Evolutionary conservation across 2,797 vertebrate species (phyloP).

Genomic region (Odontamblyopus lacepedii): DNA sequence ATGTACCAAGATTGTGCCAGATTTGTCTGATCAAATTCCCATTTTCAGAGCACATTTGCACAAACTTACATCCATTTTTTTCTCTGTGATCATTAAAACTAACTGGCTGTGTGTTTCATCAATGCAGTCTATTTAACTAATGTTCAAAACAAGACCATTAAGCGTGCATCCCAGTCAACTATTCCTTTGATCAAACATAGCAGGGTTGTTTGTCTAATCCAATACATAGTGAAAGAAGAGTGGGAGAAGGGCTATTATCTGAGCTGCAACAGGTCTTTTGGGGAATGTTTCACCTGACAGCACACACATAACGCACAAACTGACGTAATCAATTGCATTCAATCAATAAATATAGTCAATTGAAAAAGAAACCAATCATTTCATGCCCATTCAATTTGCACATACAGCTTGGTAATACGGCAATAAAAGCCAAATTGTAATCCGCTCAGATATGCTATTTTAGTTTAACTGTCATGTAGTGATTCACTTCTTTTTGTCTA

Average conservation of each 20-base stretch:
- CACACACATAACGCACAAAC: neutral
- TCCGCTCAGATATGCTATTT: too few relatives aligned
- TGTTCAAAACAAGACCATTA: neutral
- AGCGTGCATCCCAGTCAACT: neutral
- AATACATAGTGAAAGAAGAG: conserved; percentile 19
- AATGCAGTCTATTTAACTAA: conserved; percentile 1
- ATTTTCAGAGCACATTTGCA: neutral
- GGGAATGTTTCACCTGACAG: neutral
- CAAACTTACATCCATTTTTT: neutral
- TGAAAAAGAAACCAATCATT: neutral
- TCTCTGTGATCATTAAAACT: neutral
- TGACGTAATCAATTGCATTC: neutral
- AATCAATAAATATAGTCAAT: neutral
- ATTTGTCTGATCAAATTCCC: neutral
- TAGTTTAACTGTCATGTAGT: too few relatives aligned
- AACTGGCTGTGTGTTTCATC: neutral
- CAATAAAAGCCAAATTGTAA: too few relatives aligned
- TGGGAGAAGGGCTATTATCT: conserved; percentile 41
- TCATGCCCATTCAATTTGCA: neutral
- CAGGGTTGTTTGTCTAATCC: conserved; percentile 28
- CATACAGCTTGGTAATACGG: neutral
- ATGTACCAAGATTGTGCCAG: neutral
- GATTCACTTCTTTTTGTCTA: too few relatives aligned
- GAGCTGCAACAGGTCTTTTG: conserved; percentile 2
- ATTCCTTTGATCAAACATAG: conserved; percentile 30